Conservation (phyloP, 2,888 invertebrate genomes). For the Erpobdella octoculata region DNA sequence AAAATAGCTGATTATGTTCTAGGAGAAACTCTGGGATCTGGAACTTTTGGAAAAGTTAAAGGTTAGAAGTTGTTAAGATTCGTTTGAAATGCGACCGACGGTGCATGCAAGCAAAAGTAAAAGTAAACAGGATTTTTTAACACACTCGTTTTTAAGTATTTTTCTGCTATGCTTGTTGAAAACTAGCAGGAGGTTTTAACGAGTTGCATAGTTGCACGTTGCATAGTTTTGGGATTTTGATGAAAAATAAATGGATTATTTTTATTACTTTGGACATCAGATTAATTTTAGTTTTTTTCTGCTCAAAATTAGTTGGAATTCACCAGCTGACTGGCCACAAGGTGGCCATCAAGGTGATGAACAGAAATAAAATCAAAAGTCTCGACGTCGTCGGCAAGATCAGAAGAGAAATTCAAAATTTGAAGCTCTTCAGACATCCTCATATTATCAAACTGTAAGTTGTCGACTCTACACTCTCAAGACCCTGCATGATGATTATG, state of each 20-base stretch:
- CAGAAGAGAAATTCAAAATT: slow-evolving; percentile 92
- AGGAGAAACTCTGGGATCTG: slow-evolving; percentile 86
- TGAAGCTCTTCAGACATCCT: slow-evolving; percentile 97
- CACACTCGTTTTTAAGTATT: no score
- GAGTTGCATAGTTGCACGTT: no score
- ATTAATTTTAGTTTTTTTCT: neutral
- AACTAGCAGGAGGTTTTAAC: no score
- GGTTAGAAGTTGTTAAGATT: slow-evolving; percentile 29
- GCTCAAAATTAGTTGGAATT: slow-evolving; percentile 66
- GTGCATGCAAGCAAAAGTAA: no score
- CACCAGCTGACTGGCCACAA: slow-evolving; percentile 95
- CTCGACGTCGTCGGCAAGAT: slow-evolving; percentile 99
- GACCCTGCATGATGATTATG: no score
- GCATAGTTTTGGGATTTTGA: no score
- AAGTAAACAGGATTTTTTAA: no score
- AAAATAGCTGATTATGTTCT: slow-evolving; percentile 96
- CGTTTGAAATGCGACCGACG: no score
- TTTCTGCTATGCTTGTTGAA: no score
- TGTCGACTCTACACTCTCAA: no score
- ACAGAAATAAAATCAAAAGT: slow-evolving; percentile 95
- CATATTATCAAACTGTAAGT: slow-evolving; percentile 89
- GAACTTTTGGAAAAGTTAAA: slow-evolving; percentile 99
- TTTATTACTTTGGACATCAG: no score
- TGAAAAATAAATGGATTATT: no score
- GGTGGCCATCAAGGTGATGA: slow-evolving; percentile 95